Conservation (phyloP, 1,140 invertebrate genomes). For the Telenomus remus region DNA sequence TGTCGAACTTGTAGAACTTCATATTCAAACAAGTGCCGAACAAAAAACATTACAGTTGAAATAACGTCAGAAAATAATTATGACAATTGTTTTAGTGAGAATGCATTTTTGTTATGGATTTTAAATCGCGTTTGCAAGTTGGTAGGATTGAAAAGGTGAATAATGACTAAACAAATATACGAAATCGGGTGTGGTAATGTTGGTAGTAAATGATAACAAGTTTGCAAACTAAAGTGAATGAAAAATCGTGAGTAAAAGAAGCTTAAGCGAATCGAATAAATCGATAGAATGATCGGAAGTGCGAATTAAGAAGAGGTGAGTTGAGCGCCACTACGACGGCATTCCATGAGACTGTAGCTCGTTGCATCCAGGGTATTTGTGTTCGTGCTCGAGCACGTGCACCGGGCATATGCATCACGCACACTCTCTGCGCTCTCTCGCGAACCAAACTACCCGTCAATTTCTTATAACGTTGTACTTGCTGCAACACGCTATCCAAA, state of each 20-base stretch:
- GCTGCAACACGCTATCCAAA: slow-evolving; percentile 45
- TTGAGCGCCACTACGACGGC: slow-evolving; percentile 75
- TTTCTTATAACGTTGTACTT: slow-evolving; percentile 49
- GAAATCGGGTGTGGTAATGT: too few species aligned
- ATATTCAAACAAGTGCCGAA: too few species aligned
- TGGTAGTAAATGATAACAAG: too few species aligned
- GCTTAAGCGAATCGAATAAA: slow-evolving; percentile 34
- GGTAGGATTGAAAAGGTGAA: too few species aligned
- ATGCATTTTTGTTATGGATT: too few species aligned
- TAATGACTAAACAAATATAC: too few species aligned
- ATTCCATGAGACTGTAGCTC: slow-evolving; percentile 72
- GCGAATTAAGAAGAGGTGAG: slow-evolving; percentile 73
- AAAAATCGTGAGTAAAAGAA: slow-evolving; percentile 17
- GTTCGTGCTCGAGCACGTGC: slow-evolving; percentile 65
- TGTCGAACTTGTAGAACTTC: too few species aligned
- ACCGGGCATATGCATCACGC: slow-evolving; percentile 58
- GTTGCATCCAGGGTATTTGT: slow-evolving; percentile 65
- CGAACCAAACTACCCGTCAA: slow-evolving; percentile 61
- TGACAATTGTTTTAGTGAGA: too few species aligned
- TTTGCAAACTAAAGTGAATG: slow-evolving; percentile 2
- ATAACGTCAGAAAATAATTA: too few species aligned
- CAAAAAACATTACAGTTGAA: too few species aligned
- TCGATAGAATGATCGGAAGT: slow-evolving; percentile 61
- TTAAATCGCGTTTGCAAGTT: too few species aligned
- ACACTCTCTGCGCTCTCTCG: slow-evolving; percentile 50